Percentiles rank a stretch among this genome's conserved stretches.
Conservation (phyloP, 2,113 vertebrate genomes). For the Poecile atricapillus region DNA sequence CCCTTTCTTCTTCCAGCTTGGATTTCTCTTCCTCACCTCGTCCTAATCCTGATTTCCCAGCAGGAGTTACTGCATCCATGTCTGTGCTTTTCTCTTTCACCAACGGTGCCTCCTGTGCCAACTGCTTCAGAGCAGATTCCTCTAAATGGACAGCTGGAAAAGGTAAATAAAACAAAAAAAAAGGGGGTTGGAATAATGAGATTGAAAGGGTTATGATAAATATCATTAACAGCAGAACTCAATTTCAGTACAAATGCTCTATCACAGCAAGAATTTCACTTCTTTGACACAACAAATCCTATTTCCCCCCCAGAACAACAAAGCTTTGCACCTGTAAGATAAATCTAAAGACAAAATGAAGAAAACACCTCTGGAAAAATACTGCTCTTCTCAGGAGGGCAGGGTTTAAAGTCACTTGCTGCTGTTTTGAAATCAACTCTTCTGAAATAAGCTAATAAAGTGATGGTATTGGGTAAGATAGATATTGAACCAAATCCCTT, state of each 20-base stretch:
- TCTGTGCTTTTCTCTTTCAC: neutral
- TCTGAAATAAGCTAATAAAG: neutral
- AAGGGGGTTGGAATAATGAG: neutral
- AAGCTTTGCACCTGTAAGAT: neutral
- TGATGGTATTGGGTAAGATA: neutral
- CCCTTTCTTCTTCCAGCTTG: neutral
- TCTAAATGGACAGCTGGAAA: constrained; percentile 81
- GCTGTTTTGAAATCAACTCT: neutral
- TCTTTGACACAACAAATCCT: neutral
- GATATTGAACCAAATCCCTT: neutral
- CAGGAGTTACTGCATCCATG: neutral
- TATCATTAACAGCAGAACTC: neutral
- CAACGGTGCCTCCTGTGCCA: neutral
- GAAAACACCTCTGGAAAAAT: neutral
- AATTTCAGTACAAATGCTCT: neutral
- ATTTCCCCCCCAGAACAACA: neutral
- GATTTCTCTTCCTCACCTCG: neutral
- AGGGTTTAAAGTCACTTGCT: neutral
- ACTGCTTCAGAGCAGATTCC: constrained; percentile 71
- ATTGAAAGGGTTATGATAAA: neutral
- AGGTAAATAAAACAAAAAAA: neutral
- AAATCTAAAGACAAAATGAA: neutral
- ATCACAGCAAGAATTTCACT: neutral
- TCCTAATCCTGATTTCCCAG: neutral
- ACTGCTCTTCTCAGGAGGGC: neutral